A percentile compares a stretch with the other conserved stretches of the same genome.
phyloP scores from a whole-genome alignment of 2,113 vertebrate species.

The Psilopogon haemacephalus region DNA sequence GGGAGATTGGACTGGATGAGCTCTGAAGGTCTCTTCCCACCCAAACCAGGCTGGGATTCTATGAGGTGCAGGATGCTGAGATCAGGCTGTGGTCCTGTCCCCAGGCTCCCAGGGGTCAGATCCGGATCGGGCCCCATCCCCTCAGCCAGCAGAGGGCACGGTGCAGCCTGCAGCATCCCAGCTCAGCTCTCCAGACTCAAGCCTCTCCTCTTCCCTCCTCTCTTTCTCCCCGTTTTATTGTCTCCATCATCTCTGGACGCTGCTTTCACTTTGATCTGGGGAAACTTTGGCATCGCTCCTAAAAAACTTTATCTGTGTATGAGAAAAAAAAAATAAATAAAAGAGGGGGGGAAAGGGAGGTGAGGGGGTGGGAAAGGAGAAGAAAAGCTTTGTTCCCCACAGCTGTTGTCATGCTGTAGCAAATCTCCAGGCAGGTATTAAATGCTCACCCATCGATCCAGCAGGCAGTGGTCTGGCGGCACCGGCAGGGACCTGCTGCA shows the following conservation, averaged over 20 bases:
- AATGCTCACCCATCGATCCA: constrained; percentile 42
- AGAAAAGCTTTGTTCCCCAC: constrained; percentile 69
- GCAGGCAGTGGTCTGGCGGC: constrained; percentile 35
- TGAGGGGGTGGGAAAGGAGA: background rate
- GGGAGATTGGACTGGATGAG: background rate
- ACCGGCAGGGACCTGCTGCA: constrained; percentile 19
- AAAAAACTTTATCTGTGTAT: constrained; percentile 25
- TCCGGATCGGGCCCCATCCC: background rate
- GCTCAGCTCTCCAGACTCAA: background rate
- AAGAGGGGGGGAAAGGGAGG: background rate
- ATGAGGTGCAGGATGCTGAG: fast-evolving
- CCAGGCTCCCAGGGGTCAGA: background rate
- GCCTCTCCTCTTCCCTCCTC: background rate
- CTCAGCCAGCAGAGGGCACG: constrained; percentile 62
- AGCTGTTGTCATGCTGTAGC: constrained; percentile 67
- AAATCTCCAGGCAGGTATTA: constrained; percentile 67
- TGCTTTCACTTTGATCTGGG: constrained; percentile 65
- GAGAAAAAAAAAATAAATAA: background rate
- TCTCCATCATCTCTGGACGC: constrained; percentile 62
- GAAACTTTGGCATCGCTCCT: constrained; percentile 61
- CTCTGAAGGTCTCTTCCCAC: background rate
- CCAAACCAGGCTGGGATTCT: background rate
- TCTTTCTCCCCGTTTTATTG: constrained; percentile 40
- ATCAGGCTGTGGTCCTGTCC: background rate
- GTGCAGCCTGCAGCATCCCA: background rate